A percentile compares a stretch with the other conserved stretches of the same genome.
Evolutionary conservation across 2,888 invertebrate genomes (phyloP).

Genomic region (Eurytoma californica): DNA sequence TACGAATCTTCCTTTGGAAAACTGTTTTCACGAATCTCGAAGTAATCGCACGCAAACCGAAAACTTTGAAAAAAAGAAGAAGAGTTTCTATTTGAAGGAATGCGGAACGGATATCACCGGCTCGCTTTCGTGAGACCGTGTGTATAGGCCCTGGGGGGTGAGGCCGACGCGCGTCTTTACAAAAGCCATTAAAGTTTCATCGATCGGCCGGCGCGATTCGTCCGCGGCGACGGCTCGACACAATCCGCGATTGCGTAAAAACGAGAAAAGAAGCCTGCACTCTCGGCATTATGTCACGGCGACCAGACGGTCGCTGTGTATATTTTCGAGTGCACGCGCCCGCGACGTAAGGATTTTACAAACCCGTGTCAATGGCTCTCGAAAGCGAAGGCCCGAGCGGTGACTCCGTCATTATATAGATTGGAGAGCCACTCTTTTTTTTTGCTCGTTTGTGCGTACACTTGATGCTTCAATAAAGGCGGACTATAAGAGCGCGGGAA

Average conservation of each 20-base stretch:
- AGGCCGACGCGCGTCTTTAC: slow-evolving; percentile 24
- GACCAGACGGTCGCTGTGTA: background rate
- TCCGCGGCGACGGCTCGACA: background rate
- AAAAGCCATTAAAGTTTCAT: slow-evolving; percentile 40
- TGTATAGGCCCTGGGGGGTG: background rate
- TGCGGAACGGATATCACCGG: background rate
- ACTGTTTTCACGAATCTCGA: too few species aligned
- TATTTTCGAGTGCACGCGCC: background rate
- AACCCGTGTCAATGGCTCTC: slow-evolving; percentile 8
- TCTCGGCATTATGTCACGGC: background rate
- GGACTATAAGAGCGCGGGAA: too few species aligned
- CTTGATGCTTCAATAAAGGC: too few species aligned
- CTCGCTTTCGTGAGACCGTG: background rate
- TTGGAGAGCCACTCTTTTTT: too few species aligned
- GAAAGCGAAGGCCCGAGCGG: background rate
- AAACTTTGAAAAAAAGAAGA: too few species aligned
- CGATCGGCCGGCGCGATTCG: slow-evolving; percentile 19
- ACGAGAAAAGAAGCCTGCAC: background rate
- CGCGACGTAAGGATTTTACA: background rate
- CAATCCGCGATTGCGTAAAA: slow-evolving; percentile 23
- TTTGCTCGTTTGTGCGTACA: too few species aligned
- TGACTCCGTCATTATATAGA: too few species aligned
- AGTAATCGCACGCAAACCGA: too few species aligned
- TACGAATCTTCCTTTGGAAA: too few species aligned
- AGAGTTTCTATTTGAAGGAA: background rate